These are phyloP conservation scores for Drosophila barbarae DNA, from an alignment of 2,888 invertebrate genomes.

Conservation along the genomic window DNA sequence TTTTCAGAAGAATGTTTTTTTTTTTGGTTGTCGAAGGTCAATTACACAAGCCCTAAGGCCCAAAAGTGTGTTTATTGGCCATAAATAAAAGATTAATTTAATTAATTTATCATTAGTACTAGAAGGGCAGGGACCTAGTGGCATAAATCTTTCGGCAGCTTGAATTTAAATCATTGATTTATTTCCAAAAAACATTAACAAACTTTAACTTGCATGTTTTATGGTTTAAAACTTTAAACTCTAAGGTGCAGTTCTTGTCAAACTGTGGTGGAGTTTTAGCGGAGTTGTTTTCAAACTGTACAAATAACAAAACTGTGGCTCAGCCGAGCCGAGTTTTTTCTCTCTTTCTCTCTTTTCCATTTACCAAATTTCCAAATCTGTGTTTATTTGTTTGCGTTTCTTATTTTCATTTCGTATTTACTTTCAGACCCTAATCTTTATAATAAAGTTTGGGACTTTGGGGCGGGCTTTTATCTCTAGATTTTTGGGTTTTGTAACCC, in stretches of 20 bases:
- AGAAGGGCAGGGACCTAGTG: not conserved
- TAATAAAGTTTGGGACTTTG: slow-evolving; percentile 9
- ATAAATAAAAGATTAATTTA: slow-evolving; percentile 29
- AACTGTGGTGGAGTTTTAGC: not conserved
- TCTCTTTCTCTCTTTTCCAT: slow-evolving; percentile 1
- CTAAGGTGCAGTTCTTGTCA: not conserved
- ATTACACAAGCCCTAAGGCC: slow-evolving; percentile 14
- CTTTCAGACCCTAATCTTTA: slow-evolving; percentile 29
- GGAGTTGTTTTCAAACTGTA: slow-evolving; percentile 13
- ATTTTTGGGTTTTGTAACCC: slow-evolving; percentile 26
- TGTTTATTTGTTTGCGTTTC: slow-evolving; percentile 14
- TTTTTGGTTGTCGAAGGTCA: slow-evolving; percentile 20
- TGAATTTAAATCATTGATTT: not conserved
- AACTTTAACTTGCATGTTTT: not conserved
- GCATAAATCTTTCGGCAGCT: slow-evolving; percentile 5
- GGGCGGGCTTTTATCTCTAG: slow-evolving; percentile 34
- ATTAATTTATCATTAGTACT: slow-evolving; percentile 21
- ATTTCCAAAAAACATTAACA: not conserved
- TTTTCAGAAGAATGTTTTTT: slow-evolving; percentile 8
- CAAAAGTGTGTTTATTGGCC: slow-evolving; percentile 25
- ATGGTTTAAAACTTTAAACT: too few relatives aligned
- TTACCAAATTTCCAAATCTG: slow-evolving; percentile 28
- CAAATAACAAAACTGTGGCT: slow-evolving; percentile 5
- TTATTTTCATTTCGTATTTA: slow-evolving; percentile 33
- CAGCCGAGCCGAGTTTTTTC: not conserved